Evolutionary conservation across 2,797 vertebrate species (phyloP).

Genomic region (Threskiornis aethiopicus): DNA sequence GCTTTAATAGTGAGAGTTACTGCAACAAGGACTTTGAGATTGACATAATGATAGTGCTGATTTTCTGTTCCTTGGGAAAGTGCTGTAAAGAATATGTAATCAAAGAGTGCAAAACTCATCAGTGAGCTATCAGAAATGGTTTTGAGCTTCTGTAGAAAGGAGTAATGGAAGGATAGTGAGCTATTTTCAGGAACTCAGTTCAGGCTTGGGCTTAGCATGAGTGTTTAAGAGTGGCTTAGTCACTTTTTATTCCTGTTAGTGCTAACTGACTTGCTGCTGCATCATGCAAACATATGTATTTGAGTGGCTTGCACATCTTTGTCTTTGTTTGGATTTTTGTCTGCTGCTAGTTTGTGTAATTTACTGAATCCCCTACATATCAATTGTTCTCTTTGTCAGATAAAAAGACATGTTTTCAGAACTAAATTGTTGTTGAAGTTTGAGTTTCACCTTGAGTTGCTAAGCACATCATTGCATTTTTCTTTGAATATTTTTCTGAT

Average conservation of each 20-base stretch:
- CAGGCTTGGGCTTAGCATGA: not conserved
- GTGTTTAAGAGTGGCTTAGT: not conserved
- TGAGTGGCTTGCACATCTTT: not conserved
- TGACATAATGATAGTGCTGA: not conserved
- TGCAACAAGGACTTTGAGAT: not conserved
- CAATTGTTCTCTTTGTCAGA: not conserved
- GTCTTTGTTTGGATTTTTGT: not conserved
- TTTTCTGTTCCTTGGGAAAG: conserved; percentile 9
- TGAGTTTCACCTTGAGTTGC: not conserved
- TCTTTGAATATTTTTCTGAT: not conserved
- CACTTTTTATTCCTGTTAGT: not conserved
- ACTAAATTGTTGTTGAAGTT: not conserved
- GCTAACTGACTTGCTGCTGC: not conserved
- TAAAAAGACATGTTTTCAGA: not conserved
- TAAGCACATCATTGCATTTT: not conserved
- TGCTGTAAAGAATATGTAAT: conserved; percentile 13
- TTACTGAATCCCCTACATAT: not conserved
- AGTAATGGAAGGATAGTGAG: not conserved
- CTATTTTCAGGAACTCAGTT: not conserved
- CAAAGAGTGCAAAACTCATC: not conserved
- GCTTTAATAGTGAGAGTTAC: not conserved
- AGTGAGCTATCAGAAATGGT: not conserved
- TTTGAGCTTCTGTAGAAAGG: not conserved
- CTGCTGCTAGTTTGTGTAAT: not conserved
- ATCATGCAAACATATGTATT: not conserved